Conservation (phyloP, 2,888 invertebrate species). For the Scrobipalpa atriplicella region DNA sequence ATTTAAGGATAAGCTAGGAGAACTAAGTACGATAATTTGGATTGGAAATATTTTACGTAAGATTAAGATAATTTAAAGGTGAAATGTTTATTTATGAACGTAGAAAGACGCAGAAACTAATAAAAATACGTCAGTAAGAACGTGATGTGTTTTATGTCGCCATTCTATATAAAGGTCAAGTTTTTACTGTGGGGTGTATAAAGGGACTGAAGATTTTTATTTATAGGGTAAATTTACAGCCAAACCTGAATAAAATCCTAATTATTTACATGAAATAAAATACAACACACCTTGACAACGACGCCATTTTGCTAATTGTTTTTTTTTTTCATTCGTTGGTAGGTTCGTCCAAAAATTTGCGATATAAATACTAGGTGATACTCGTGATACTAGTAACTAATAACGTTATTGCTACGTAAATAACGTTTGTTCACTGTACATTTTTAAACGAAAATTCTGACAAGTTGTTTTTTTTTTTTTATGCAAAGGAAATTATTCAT, state of each 20-base stretch:
- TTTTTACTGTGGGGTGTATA: background rate
- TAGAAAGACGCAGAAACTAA: background rate
- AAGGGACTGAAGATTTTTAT: background rate
- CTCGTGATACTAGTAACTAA: background rate
- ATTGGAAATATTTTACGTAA: background rate
- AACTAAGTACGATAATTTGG: background rate
- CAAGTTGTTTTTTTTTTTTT: background rate
- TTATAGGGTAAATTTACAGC: background rate
- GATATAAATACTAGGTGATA: background rate
- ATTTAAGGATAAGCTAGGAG: background rate
- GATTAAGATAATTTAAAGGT: background rate
- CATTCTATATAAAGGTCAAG: background rate
- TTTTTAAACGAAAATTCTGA: background rate
- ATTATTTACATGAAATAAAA: conserved; percentile 23
- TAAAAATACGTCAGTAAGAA: background rate
- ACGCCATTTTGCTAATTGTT: conserved; percentile 63
- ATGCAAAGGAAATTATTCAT: background rate
- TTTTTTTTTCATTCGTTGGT: background rate
- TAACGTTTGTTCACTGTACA: background rate
- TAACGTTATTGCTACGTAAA: background rate
- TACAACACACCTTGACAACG: conserved; percentile 68
- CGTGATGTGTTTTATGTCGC: background rate
- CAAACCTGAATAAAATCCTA: background rate
- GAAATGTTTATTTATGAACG: background rate
- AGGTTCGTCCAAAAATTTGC: conserved; percentile 13